These are phyloP conservation scores for Ryuthela nishihirai DNA, from an alignment of 2,888 invertebrate species.

Conservation along the genomic window DNA sequence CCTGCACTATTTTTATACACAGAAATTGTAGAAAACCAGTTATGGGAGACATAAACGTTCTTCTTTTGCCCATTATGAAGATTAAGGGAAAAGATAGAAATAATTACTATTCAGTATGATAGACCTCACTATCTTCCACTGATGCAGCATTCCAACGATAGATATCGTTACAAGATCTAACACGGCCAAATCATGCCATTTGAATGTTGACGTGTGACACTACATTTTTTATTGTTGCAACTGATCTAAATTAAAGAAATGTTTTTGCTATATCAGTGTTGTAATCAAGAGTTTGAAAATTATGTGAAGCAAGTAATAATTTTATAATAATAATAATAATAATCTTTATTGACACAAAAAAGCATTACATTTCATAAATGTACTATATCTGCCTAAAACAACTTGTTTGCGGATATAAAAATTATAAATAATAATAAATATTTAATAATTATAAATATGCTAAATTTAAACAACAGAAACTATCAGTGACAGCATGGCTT, in stretches of 20 bases:
- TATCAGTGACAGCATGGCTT: no score
- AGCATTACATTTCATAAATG: no score
- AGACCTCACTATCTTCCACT: slow-evolving; percentile 4
- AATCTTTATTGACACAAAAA: no score
- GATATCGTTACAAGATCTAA: slow-evolving; percentile 1
- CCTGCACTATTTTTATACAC: slow-evolving; percentile 40
- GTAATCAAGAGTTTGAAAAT: neutral
- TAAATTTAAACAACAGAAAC: no score
- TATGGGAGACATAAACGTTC: slow-evolving; percentile 42
- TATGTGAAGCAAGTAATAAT: neutral
- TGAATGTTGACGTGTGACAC: slow-evolving; percentile 2
- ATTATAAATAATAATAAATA: no score
- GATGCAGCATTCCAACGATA: slow-evolving; percentile 5
- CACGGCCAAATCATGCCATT: slow-evolving; percentile 6
- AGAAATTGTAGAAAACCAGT: slow-evolving; percentile 42
- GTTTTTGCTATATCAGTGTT: slow-evolving; percentile 2
- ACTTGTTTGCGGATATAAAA: no score
- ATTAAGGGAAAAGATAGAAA: slow-evolving; percentile 7
- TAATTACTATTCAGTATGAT: neutral
- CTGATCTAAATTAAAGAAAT: slow-evolving; percentile 5
- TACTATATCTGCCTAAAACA: no score
- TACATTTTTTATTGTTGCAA: slow-evolving; percentile 1
- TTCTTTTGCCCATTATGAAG: slow-evolving; percentile 44
- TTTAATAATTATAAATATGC: no score
- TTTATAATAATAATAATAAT: no score